These are phyloP conservation scores for Parapristionchus giblindavisi DNA, from an alignment of 2,888 invertebrate species.

Conservation along the genomic window DNA sequence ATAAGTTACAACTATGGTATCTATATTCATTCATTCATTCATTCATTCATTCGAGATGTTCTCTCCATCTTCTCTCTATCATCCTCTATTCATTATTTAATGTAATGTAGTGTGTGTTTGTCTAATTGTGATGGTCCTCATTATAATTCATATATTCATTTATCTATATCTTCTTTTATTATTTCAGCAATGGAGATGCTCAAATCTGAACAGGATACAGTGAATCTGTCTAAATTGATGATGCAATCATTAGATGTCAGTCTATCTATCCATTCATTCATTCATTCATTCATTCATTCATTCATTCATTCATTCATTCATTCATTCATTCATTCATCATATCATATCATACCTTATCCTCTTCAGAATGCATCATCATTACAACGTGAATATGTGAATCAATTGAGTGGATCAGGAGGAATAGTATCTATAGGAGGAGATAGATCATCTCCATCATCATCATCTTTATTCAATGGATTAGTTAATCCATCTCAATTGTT, in stretches of 20 bases:
- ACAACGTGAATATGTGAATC: not conserved
- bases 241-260: slow-evolving; percentile 25
- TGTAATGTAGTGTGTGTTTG: too few relatives aligned
- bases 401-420: not conserved
- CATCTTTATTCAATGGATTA: slow-evolving; percentile 2
- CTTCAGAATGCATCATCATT: not conserved
- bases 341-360: not conserved
- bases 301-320: too few relatives aligned
- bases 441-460: not conserved
- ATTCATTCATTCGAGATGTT: slow-evolving; percentile 7
- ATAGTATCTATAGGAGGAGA: not conserved
- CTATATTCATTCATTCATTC: slow-evolving; percentile 3
- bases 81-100: not conserved
- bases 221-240: slow-evolving; percentile 20
- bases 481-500: slow-evolving; percentile 1
- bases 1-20: not conserved
- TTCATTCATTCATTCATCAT: too few relatives aligned
- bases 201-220: slow-evolving; percentile 19
- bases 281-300: too few relatives aligned
- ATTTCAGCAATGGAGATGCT: slow-evolving; percentile 23
- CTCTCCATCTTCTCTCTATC: not conserved
- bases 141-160: not conserved
- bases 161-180: too few relatives aligned
- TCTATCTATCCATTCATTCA: too few relatives aligned
- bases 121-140: not conserved